A percentile compares a stretch with the other conserved stretches of the same genome.
These are phyloP conservation scores for Lampropteryx suffumata DNA, from an alignment of 2,888 invertebrate genomes.

Conservation along the genomic window DNA sequence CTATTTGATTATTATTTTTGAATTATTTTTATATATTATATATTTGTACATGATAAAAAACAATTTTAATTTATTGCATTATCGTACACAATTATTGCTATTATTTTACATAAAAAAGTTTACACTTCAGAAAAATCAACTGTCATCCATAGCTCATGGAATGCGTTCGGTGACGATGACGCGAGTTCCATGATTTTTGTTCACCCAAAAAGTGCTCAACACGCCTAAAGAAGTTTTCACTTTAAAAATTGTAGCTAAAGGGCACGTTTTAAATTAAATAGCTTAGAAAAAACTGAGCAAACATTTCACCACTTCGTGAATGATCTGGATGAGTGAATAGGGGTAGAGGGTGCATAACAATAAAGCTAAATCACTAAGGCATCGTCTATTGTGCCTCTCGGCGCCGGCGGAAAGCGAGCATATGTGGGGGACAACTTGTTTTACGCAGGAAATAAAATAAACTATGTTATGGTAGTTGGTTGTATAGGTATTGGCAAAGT, in stretches of 20 bases:
- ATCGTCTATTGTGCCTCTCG: conserved; percentile 71
- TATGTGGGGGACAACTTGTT: conserved; percentile 74
- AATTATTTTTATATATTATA: too few species aligned
- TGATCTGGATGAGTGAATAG: conserved; percentile 54
- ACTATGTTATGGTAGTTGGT: conserved; percentile 47
- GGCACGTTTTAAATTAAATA: conserved; percentile 26
- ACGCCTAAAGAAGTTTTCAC: too few species aligned
- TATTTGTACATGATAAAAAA: too few species aligned
- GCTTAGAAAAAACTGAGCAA: conserved; percentile 20
- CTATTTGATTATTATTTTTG: too few species aligned
- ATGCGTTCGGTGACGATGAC: too few species aligned
- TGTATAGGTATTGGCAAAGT: conserved; percentile 25
- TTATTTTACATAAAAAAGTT: too few species aligned
- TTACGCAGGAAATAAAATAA: conserved; percentile 71
- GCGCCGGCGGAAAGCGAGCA: conserved; percentile 80
- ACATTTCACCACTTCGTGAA: conserved; percentile 46
- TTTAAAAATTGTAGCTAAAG: neutral
- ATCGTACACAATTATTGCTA: too few species aligned
- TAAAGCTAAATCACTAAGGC: conserved; percentile 80
- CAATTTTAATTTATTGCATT: too few species aligned
- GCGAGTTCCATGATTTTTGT: too few species aligned
- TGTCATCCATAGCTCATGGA: too few species aligned
- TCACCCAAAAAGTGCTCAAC: too few species aligned
- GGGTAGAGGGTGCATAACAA: conserved; percentile 71
- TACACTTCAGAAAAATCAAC: too few species aligned